Evolutionary conservation across 2,113 vertebrate species (phyloP), one percentile per base, ranked within the genome.

Genomic region (Centropus unirufus): DNA sequence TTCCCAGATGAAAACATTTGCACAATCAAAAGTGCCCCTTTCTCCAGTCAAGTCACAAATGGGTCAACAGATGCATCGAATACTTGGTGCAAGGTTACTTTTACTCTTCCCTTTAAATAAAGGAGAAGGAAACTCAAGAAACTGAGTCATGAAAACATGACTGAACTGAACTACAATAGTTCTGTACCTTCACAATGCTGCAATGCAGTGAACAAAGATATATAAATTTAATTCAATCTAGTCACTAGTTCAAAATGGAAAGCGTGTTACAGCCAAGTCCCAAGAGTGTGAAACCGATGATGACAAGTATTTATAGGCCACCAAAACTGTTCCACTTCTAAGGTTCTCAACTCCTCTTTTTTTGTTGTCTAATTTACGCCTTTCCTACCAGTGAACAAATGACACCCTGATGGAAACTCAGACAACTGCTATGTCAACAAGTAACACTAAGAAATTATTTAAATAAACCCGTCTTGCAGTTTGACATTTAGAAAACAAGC

Each of bases 341-440:
- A 78, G 46, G 44, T 67, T 92, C 64, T 86, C 87, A 63, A 61
- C 21, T 83, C 67, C n/a, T 51, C 66, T 84, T 76, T 73, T 87
- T 58, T 16, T 95, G 52, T 76, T 87, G 78, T 93, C 70, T 93
- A 78, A 95, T 95, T 96, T 94, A 96, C 5, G 1, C 85, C 82
- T 94, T 91, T 77, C 67, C 34, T 81, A 74, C 59, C 72, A 88
- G 59, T 47, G 55, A 93, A 83, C 74, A 90, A 93, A 74, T 83
- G 63, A 92, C 74, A 95, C 59, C 17, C 74, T 82, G 36, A 92
- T 40, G n/a, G 62, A 61, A 90, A 80, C 47, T 88, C 85, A 94
- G 68, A 94, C 83, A 97, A 93, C 83, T 94, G 85, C 52, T 86
- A 82, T 81, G 68, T 95, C 91, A 95, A 95, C 85, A 95, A 94